Conservation (phyloP, 1,140 invertebrate genomes). For the Bombus breviceps region DNA sequence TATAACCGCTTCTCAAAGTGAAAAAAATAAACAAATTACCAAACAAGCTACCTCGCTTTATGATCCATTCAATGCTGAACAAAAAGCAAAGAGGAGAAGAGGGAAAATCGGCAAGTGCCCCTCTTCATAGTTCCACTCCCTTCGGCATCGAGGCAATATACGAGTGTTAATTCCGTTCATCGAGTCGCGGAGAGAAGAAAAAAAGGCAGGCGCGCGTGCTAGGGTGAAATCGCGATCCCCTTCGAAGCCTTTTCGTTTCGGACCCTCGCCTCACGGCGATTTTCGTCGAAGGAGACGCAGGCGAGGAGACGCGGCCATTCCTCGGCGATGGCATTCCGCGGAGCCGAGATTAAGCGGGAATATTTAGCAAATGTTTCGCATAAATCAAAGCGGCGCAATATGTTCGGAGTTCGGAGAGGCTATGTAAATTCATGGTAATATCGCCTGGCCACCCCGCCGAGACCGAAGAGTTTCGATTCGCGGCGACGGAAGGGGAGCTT, state of each 20-base stretch:
- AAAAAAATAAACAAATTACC: neutral
- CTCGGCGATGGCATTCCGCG: constrained; percentile 67
- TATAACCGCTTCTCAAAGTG: too few species aligned
- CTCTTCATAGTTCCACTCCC: neutral
- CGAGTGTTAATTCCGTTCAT: constrained; percentile 40
- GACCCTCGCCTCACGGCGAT: neutral
- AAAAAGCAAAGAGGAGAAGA: neutral
- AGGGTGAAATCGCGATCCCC: constrained; percentile 38
- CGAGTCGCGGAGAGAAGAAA: neutral
- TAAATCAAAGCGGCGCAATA: constrained; percentile 82
- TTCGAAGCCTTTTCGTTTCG: neutral
- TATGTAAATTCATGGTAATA: constrained; percentile 82
- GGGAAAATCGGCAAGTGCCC: neutral
- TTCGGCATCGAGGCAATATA: constrained; percentile 16
- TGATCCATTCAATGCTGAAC: constrained; percentile 3
- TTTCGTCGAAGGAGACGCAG: constrained; percentile 30
- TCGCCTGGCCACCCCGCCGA: constrained; percentile 73
- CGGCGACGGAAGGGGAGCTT: constrained; percentile 38
- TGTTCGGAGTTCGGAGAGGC: constrained; percentile 76
- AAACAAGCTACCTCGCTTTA: neutral
- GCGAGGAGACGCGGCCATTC: constrained; percentile 1
- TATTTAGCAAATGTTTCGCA: constrained; percentile 82
- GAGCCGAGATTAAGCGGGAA: constrained; percentile 79
- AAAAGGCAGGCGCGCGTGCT: neutral
- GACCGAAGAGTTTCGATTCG: constrained; percentile 71